phyloP scores from a whole-genome alignment of 2,113 vertebrate genomes.

The Murina feae region DNA sequence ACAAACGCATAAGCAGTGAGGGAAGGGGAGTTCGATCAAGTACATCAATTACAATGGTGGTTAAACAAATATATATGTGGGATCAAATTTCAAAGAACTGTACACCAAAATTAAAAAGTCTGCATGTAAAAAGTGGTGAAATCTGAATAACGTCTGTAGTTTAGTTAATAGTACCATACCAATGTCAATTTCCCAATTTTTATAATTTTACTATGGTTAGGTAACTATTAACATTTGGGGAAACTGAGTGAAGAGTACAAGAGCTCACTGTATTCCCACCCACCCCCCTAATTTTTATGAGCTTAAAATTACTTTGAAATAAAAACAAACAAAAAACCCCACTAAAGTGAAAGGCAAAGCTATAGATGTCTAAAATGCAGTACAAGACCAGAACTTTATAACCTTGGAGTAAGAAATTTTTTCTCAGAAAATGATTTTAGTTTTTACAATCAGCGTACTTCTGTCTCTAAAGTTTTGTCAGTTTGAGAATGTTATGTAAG shows the following conservation, averaged over 20 bases:
- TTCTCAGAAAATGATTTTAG: conserved; percentile 23
- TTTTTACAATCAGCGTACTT: conserved; percentile 42
- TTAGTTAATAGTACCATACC: not conserved
- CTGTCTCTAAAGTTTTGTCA: not conserved
- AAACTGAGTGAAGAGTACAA: not conserved
- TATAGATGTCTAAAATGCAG: not conserved
- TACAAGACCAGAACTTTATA: not conserved
- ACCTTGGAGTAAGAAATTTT: not conserved
- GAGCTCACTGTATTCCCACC: not conserved
- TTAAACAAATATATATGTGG: not conserved
- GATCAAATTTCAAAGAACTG: not conserved
- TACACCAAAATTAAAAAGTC: not conserved
- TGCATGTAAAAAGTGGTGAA: not conserved
- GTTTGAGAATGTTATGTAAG: not conserved
- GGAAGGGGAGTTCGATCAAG: not conserved
- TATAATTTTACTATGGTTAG: not conserved
- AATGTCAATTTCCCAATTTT: not conserved
- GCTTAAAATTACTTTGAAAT: not conserved
- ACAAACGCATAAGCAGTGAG: not conserved
- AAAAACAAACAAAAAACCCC: not conserved
- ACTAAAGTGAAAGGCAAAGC: not conserved
- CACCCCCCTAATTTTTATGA: not conserved
- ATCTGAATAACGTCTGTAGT: not conserved
- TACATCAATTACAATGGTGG: not conserved
- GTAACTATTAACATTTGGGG: not conserved